Base-by-base conservation (phyloP, 2,797 vertebrate genomes). In the Sebastes oblongus region DNA sequence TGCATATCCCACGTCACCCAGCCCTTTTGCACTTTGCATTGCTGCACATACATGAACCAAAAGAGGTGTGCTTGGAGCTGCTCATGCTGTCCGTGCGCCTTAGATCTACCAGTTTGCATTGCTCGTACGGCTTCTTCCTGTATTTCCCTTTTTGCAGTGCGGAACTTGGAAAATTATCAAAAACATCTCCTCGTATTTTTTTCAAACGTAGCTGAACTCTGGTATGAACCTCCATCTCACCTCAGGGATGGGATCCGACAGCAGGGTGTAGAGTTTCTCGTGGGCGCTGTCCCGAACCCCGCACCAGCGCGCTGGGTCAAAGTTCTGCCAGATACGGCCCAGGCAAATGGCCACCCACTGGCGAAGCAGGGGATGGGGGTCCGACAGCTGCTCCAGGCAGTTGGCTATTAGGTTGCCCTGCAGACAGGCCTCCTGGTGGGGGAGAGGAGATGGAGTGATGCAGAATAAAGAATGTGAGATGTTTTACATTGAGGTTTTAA, bases 301-400 rank as follows among this genome's bases (percentile, higher is more conserved):
- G 0, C 98, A 99, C 98, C 98, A 99, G 61, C 98, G 90, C 0
- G 98, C 98, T 0, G 98, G 96, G 93, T 99, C 98, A 4, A 98
- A 99, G 94, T 99, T 99, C 95, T 99, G 98, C 98, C 98, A 99
- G 92, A 99, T 98, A 6, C 98, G 95, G 0, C 98, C 98, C 24
- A 99, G 92, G 88, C 98, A 99, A 91, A 99, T 99, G 88, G 98
- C 98, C 86, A 99, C 97, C 98, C 98, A 99, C 92, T 99, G 98
- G 71, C 98, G 97, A 80, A 99, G 96, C 70, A 99, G 94, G 0
- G 98, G 98, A 87, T 99, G 98, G 0, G 98, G 98, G 89, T 99
- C 98, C 0, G 94, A 98, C 72, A 99, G 93, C 95, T 99, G 98
- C 92, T 99, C 98, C 93, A 99, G 96, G 93, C 98, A 99, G 92